Evolutionary conservation across 2,888 invertebrate genomes (phyloP).

Genomic region (Macaria liturata): DNA sequence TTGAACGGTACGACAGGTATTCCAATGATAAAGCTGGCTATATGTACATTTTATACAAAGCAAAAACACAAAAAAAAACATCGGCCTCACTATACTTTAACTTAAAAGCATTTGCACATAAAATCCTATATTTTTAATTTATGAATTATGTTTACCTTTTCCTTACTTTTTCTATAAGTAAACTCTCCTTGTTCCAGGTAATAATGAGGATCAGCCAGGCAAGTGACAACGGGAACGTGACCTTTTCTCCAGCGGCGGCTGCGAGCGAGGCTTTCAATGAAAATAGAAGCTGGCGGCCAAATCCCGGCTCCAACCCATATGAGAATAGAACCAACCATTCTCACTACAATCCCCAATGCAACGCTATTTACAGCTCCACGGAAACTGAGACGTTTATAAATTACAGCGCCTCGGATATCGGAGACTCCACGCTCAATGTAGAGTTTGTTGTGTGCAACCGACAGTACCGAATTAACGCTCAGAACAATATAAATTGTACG

Average conservation of each 20-base stretch:
- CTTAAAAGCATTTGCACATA: too few relatives aligned
- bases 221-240: slow-evolving; percentile 67
- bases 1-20: too few relatives aligned
- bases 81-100: too few relatives aligned
- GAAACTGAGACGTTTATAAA: slow-evolving; percentile 48
- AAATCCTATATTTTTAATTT: too few relatives aligned
- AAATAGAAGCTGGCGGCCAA: slow-evolving; percentile 52
- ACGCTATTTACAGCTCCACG: slow-evolving; percentile 43
- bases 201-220: slow-evolving; percentile 67
- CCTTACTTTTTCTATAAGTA: too few relatives aligned
- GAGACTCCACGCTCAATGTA: slow-evolving; percentile 41
- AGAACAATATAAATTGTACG: slow-evolving; percentile 47
- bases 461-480: slow-evolving; percentile 64
- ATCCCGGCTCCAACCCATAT: slow-evolving; percentile 41
- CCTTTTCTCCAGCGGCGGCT: slow-evolving; percentile 43
- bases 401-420: slow-evolving; percentile 39
- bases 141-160: too few relatives aligned
- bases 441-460: slow-evolving; percentile 62
- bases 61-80: too few relatives aligned
- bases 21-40: too few relatives aligned
- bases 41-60: too few relatives aligned
- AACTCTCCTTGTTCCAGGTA: slow-evolving; percentile 53
- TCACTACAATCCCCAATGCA: slow-evolving; percentile 50
- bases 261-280: slow-evolving; percentile 43
- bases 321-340: slow-evolving; percentile 48